Percentiles rank a stretch among this genome's conserved stretches.
These are phyloP conservation scores for Erpetoichthys calabaricus DNA, from an alignment of 2,797 vertebrate genomes.

Conservation along the genomic window DNA sequence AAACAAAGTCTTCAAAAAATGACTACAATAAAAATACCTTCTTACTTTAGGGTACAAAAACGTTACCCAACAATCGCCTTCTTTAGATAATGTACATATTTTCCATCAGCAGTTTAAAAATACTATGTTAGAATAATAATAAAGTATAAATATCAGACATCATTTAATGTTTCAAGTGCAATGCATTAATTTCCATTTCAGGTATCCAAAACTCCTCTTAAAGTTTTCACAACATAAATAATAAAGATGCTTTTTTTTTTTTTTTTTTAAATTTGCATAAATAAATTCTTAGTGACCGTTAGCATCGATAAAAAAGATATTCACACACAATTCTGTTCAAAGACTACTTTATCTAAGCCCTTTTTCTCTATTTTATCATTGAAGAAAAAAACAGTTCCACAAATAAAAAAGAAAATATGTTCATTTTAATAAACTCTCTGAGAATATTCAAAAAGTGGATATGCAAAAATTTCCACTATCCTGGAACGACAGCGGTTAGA, in stretches of 20 bases:
- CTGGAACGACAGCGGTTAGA: no score
- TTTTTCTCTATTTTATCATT: slow-evolving; percentile 15
- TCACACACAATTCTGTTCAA: slow-evolving; percentile 6
- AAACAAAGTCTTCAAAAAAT: no score
- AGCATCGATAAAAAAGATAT: slow-evolving; percentile 10
- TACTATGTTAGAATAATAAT: slow-evolving; percentile 13
- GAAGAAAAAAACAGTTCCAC: background rate
- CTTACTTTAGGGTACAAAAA: background rate
- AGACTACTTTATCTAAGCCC: slow-evolving; percentile 26
- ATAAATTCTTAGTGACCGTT: slow-evolving; percentile 25
- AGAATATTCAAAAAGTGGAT: no score
- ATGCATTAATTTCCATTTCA: slow-evolving; percentile 19
- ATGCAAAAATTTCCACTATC: no score
- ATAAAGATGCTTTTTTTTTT: slow-evolving; percentile 22
- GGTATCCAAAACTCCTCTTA: slow-evolving; percentile 20
- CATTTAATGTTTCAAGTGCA: slow-evolving; percentile 34
- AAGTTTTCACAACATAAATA: slow-evolving; percentile 30
- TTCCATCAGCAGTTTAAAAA: slow-evolving; percentile 17
- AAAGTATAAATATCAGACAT: slow-evolving; percentile 27
- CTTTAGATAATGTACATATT: slow-evolving; percentile 12
- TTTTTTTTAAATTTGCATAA: slow-evolving; percentile 21
- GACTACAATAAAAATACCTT: no score
- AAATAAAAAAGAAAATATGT: no score
- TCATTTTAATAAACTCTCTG: no score
- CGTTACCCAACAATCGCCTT: background rate